Percentiles rank a stretch among this genome's conserved stretches.
Evolutionary conservation across 2,888 invertebrate genomes (phyloP).

Genomic region (Chrysolina haemoptera): DNA sequence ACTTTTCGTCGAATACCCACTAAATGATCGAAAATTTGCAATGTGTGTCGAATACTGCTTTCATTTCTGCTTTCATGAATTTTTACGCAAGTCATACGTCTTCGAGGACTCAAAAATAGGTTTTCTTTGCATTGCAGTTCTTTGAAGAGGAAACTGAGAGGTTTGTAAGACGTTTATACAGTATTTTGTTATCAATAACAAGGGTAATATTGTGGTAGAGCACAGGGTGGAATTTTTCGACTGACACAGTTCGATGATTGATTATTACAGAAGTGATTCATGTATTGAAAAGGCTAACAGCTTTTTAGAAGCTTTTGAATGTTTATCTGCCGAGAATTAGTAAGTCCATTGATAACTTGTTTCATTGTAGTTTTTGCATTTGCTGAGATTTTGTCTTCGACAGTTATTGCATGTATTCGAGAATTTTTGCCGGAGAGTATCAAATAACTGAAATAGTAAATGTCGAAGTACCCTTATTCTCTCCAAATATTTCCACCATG

Average conservation of each 20-base stretch:
- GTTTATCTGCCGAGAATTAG: too few relatives aligned
- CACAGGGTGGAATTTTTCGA: conserved; percentile 13
- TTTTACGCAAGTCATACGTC: conserved; percentile 57
- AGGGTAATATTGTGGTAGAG: conserved; percentile 17
- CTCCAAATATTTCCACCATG: too few relatives aligned
- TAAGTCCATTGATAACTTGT: neutral
- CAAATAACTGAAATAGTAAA: too few relatives aligned
- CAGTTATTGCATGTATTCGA: too few relatives aligned
- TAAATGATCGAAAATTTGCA: conserved; percentile 23
- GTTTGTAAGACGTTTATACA: conserved; percentile 28
- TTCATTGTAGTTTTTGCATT: neutral
- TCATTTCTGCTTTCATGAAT: conserved; percentile 44
- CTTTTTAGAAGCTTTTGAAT: neutral
- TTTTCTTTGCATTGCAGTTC: conserved; percentile 26
- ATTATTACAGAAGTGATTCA: neutral
- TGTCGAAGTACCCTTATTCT: too few relatives aligned
- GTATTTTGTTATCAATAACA: conserved; percentile 31
- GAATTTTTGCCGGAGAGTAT: too few relatives aligned
- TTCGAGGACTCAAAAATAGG: conserved; percentile 49
- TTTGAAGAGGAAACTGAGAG: conserved; percentile 21
- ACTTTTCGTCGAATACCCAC: conserved; percentile 28
- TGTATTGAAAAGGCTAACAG: neutral
- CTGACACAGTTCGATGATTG: conserved; percentile 10
- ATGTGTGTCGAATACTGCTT: conserved; percentile 44
- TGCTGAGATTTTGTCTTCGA: too few relatives aligned